Evolutionary conservation across 2,888 invertebrate genomes (phyloP), one percentile per base, ranked within the genome.

Genomic region (Latrodectus hesperus): DNA sequence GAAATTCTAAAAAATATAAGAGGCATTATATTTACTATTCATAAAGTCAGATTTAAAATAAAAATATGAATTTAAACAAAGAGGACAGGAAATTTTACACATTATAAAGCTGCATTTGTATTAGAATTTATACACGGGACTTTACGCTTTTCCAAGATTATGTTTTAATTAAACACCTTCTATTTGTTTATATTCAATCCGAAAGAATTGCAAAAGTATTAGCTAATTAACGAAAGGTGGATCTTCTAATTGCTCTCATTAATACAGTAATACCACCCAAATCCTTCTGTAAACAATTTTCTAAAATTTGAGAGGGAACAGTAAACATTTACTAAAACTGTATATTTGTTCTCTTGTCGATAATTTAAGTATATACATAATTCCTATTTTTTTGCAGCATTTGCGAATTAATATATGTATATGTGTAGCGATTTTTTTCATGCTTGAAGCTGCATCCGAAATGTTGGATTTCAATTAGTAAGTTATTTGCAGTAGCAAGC

Each of bases 401-500:
- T 52, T 64, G 14, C 64, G 85, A 81, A 81, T 77, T 65, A 76
- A 60, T 16, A 53, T 65, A 74, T 79, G 79, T 80, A 72, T 73
- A 71, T 52, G 26, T 68, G 71, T 60, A 53, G 17, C 22, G 67
- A 64, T 72, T 87, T 77, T 82, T 82, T 86, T 87, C 64, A 38
- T 72, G 52, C 73, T 76, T 22, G 76, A 77, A 87, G 76, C 81
- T 76, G 12, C 81, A 60, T 68, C 81, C 81, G 86, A 87, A 87
- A 87, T 81, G 86, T 87, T 87, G 81, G 86, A 87, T 87, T 87
- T 87, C 86, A 87, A 87, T 87, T 87, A 87, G 86, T 81, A 87
- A 81, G 81, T 81, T 87, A 87, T 87, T 87, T 87, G 72, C 86
- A 71, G 72, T 81, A 71, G 75, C 74, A 80, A 64, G 74, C 79